Percentiles rank a stretch among this genome's conserved stretches.
Evolutionary conservation across 2,888 invertebrate genomes (phyloP).

Genomic region (Acholoe squamosa): DNA sequence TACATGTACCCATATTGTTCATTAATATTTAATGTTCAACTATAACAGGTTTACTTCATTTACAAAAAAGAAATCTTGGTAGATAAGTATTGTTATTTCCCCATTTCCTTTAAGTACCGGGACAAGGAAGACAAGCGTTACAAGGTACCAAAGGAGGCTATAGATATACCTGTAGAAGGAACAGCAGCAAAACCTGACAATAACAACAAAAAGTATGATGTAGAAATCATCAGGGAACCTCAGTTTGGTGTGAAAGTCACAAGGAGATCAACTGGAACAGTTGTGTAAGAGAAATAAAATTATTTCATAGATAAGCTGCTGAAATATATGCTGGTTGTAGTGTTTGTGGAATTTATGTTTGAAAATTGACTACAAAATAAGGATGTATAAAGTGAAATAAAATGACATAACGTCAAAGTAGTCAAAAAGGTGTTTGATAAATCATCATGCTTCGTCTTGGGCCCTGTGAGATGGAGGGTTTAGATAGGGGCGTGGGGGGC

Average conservation of each 20-base stretch:
- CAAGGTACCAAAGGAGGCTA: constrained; percentile 50
- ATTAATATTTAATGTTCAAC: background rate
- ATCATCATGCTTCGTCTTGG: too few species aligned
- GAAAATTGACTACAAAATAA: too few species aligned
- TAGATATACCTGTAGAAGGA: constrained; percentile 55
- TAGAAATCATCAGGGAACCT: constrained; percentile 62
- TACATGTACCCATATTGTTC: background rate
- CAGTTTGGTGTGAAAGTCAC: constrained; percentile 73
- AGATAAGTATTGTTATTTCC: background rate
- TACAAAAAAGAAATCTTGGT: background rate
- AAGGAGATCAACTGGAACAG: constrained; percentile 71
- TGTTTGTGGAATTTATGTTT: too few species aligned
- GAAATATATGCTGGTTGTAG: too few species aligned
- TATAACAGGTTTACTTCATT: too few species aligned
- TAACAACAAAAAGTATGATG: constrained; percentile 53
- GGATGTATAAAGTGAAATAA: too few species aligned
- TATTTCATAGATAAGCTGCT: too few species aligned
- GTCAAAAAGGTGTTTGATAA: too few species aligned
- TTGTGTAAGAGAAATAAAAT: constrained; percentile 72
- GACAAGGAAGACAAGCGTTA: constrained; percentile 25
- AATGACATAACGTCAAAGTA: too few species aligned
- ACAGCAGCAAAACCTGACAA: background rate
- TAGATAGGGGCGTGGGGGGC: too few species aligned
- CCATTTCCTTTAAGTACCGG: background rate
- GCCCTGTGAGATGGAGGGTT: too few species aligned